These are phyloP conservation scores for Eilema caniola DNA, from an alignment of 2,888 invertebrate species.

Conservation along the genomic window DNA sequence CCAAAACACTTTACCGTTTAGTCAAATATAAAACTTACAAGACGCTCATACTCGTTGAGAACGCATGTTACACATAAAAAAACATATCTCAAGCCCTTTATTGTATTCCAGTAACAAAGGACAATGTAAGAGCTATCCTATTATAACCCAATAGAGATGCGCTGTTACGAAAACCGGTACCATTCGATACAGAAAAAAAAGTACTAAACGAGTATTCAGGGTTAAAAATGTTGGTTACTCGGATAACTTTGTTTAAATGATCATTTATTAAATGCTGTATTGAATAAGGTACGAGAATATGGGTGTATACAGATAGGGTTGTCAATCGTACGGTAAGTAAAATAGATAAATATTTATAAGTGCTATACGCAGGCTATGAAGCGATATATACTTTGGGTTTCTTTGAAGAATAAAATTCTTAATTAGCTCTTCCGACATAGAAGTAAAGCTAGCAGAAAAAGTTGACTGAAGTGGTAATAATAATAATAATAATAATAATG, in stretches of 20 bases:
- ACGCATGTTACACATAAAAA: neutral
- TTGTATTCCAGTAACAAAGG: slow-evolving; percentile 20
- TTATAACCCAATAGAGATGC: slow-evolving; percentile 8
- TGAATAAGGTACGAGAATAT: neutral
- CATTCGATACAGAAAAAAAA: slow-evolving; percentile 5
- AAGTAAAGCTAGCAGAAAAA: too few relatives aligned
- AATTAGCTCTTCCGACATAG: too few relatives aligned
- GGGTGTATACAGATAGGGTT: neutral
- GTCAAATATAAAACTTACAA: neutral
- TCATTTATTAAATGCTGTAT: slow-evolving; percentile 3
- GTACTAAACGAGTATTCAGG: slow-evolving; percentile 1
- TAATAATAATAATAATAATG: too few relatives aligned
- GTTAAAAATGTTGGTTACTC: slow-evolving; percentile 3
- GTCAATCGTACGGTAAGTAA: neutral
- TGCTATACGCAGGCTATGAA: too few relatives aligned
- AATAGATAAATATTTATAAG: too few relatives aligned
- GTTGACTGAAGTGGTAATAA: too few relatives aligned
- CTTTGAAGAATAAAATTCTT: too few relatives aligned
- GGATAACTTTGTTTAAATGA: neutral
- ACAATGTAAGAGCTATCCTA: neutral
- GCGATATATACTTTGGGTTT: too few relatives aligned
- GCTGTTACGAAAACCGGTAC: slow-evolving; percentile 7
- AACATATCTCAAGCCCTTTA: neutral
- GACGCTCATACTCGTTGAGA: slow-evolving; percentile 7
- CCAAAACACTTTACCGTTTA: neutral